Conservation (phyloP, 2,797 vertebrate genomes). For the Melanotaenia trifasciata region DNA sequence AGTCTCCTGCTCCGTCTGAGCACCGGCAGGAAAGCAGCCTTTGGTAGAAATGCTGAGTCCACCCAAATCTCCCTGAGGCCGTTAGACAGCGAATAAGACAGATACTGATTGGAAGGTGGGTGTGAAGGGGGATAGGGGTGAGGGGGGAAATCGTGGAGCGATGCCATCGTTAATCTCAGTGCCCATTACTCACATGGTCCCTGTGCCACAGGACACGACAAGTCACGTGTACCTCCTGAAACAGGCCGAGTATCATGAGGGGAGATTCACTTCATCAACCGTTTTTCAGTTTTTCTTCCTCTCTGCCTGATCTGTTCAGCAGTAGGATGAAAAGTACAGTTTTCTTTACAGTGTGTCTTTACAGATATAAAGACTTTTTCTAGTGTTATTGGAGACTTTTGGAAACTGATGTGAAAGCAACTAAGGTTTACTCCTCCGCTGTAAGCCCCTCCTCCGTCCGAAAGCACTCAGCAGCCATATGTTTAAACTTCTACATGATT, state of each 20-base stretch:
- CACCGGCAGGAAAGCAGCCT: slow-evolving; percentile 17
- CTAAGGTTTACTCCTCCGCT: no score
- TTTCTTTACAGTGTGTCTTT: background rate
- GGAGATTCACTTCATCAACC: slow-evolving; percentile 38
- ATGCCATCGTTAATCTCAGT: slow-evolving; percentile 66
- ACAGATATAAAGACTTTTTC: no score
- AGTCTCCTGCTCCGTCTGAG: slow-evolving; percentile 12
- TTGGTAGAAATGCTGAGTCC: slow-evolving; percentile 50
- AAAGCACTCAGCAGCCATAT: no score
- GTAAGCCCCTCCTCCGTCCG: no score
- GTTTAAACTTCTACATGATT: no score
- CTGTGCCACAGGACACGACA: slow-evolving; percentile 45
- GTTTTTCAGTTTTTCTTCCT: slow-evolving; percentile 20
- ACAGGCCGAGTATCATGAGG: slow-evolving; percentile 32
- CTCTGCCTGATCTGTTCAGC: slow-evolving; percentile 13
- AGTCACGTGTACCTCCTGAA: slow-evolving; percentile 41
- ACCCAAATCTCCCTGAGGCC: slow-evolving; percentile 27
- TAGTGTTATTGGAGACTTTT: no score
- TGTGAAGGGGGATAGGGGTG: slow-evolving; percentile 23
- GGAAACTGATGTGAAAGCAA: no score
- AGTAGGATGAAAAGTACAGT: background rate
- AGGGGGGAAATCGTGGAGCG: slow-evolving; percentile 50
- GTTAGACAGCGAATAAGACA: slow-evolving; percentile 40
- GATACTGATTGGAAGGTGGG: slow-evolving; percentile 58
- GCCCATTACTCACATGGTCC: slow-evolving; percentile 63